A percentile compares a stretch with the other conserved stretches of the same genome.
These are phyloP conservation scores for Temnothorax rugatulus DNA, from an alignment of 2,888 invertebrate genomes.

Conservation along the genomic window DNA sequence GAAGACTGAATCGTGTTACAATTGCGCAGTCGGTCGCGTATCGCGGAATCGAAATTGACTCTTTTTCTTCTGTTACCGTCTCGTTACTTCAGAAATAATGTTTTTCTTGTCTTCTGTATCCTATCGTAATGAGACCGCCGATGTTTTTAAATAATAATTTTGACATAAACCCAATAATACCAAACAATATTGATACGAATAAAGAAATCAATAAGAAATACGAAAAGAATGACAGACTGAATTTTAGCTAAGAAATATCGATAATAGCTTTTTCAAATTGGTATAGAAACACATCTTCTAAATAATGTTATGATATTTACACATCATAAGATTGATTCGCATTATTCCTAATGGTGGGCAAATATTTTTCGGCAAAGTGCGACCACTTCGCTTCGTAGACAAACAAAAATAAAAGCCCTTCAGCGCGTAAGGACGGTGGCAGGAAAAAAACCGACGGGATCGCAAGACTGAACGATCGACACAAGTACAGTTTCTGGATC, in stretches of 20 bases:
- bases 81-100: neutral
- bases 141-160: neutral
- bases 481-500: constrained; percentile 27
- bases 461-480: constrained; percentile 27
- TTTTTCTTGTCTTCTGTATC: neutral
- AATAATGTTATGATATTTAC: constrained; percentile 8
- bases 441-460: neutral
- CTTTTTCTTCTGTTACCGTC: neutral
- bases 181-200: neutral
- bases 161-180: neutral
- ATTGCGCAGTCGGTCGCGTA: neutral
- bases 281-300: neutral
- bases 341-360: neutral
- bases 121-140: neutral
- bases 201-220: constrained; percentile 7
- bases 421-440: too few relatives aligned
- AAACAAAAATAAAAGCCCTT: constrained; percentile 22
- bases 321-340: neutral
- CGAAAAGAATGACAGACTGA: neutral
- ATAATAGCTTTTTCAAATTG: neutral
- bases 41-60: neutral
- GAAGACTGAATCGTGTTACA: neutral
- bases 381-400: neutral
- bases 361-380: constrained; percentile 40
- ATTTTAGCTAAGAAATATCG: neutral